Evolutionary conservation across 2,797 vertebrate species (phyloP), one percentile per base, ranked within the genome.

Genomic region (Carcharodon carcharias): DNA sequence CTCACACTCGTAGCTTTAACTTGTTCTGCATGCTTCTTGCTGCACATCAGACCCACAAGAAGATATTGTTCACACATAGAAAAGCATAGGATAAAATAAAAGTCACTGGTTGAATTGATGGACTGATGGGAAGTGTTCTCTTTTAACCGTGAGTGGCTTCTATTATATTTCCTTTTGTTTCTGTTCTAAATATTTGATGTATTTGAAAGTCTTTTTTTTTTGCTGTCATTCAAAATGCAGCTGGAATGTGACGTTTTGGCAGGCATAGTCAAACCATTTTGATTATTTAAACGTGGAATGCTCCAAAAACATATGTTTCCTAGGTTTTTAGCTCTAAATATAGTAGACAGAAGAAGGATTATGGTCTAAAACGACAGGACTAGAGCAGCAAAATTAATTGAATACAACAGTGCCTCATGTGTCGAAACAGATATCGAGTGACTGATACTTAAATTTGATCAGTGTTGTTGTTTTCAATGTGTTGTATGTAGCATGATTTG

Each of bases 61-160:
- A 95, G 94, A 71, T 73, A 73, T 31, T 54, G 45, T 58, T 58
- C 94, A 31, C 69, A 31, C 69, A 56, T 95, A 58, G 69, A 54
- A 54, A 95, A 56, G 45, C 28, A 35, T 71, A 71, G 31, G 69
- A 77, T n/a, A 77, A 54, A 56, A 95, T 35, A 56, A 54, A 18
- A 50, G 26, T 56, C 69, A 14, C 69, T 56, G 45, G 31, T 45
- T 77, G 31, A 95, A 69, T 58, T 54, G 71, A 56, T 95, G 94
- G 14, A 56, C 69, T 77, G 11, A 77, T 35, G 50, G 94, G 50
- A 95, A 73, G 45, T 12, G 1, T 95, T 73, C 26, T n/a, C 94
- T 58, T 95, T 95, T 95, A 95, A 95, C 93, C 6, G 94, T 95
- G 94, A 95, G 94, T 95, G 94, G 69, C 16, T 95, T 95, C 93